phyloP scores from a whole-genome alignment of 2,113 vertebrate genomes.

The Amphiprion ocellaris region DNA sequence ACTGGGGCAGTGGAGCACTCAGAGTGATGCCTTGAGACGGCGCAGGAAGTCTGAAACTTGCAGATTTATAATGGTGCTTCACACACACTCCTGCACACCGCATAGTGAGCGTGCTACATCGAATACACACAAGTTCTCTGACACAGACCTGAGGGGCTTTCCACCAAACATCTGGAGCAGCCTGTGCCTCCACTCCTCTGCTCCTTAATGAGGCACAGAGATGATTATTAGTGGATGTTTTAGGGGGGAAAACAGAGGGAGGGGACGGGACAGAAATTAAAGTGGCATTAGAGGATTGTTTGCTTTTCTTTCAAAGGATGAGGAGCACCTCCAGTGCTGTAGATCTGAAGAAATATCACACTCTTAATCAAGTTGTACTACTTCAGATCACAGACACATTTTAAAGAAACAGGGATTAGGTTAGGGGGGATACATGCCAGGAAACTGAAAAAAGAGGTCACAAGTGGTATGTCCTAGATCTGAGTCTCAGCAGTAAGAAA shows the following conservation, averaged over 20 bases:
- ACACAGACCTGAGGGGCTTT: slow-evolving; percentile 70
- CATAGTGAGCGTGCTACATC: slow-evolving; percentile 31
- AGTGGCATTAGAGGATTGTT: slow-evolving; percentile 63
- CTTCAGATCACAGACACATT: slow-evolving; percentile 42
- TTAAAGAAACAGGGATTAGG: slow-evolving; percentile 27
- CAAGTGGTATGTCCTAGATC: slow-evolving; percentile 48
- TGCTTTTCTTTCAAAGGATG: slow-evolving; percentile 52
- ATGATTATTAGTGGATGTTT: slow-evolving; percentile 76
- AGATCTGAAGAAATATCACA: slow-evolving; percentile 60
- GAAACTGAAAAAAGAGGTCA: slow-evolving; percentile 55
- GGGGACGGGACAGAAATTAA: slow-evolving; percentile 40
- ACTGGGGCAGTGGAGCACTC: slow-evolving; percentile 76
- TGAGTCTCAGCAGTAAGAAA: slow-evolving; percentile 27
- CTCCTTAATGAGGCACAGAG: slow-evolving; percentile 77
- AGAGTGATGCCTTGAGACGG: slow-evolving; percentile 53
- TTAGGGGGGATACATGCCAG: slow-evolving; percentile 35
- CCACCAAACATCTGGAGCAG: slow-evolving; percentile 77
- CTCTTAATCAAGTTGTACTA: slow-evolving; percentile 27
- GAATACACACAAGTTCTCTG: slow-evolving; percentile 46
- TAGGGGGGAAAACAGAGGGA: slow-evolving; percentile 30
- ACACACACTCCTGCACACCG: slow-evolving; percentile 5
- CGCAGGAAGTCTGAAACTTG: slow-evolving; percentile 42
- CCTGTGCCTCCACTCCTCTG: slow-evolving; percentile 52
- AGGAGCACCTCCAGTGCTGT: slow-evolving; percentile 54
- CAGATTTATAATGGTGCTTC: neutral